Base-by-base conservation (phyloP, 2,888 invertebrate species). In the Graphium colonna region DNA sequence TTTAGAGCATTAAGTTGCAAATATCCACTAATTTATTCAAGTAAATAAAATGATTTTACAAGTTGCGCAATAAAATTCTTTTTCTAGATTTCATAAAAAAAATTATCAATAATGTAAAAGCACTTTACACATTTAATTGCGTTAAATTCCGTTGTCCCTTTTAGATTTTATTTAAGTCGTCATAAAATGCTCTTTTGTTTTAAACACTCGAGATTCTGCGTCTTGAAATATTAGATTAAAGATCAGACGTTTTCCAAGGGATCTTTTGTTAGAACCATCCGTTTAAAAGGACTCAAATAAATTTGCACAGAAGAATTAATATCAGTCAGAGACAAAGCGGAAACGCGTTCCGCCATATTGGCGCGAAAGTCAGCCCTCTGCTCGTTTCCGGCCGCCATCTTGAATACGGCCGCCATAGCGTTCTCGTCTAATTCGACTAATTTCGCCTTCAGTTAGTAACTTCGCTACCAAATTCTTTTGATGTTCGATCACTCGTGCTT, bases 331-430 rank as follows among this genome's bases (percentile, higher is more conserved):
- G 50, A 51, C 45, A 38, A 56, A 38, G 31, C 63, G 70, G 69
- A 70, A 62, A 38, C 47, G 47, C 13, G 26, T 51, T 58, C 47
- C 65, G 68, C 71, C 68, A 69, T 71, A 61, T 61, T 65, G 60
- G 73, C 73, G 71, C 66, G 58, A 60, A 67, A 66, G 68, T 78
- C 77, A 79, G 73, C 65, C 63, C 68, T 61, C 67, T 65, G 57
- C 71, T 73, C 68, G 63, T 68, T 69, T 75, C 77, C 78, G 68
- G 44, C 60, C 41, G 75, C 76, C 75, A 79, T 77, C 67, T 76
- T 73, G 60, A 56, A 45, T 61, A 3, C 9, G 54, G 46, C 31
- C 50, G 55, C 55, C 55, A 43, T 26, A 43, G 56, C 63, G 17
- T n/a, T 15, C 28, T 26, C 17, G 18, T 65, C 66, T 68, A 65